Percentiles rank a stretch among this genome's conserved stretches.
Conservation (phyloP, 2,797 vertebrate species). For the Poeciliopsis paucimaculata region DNA sequence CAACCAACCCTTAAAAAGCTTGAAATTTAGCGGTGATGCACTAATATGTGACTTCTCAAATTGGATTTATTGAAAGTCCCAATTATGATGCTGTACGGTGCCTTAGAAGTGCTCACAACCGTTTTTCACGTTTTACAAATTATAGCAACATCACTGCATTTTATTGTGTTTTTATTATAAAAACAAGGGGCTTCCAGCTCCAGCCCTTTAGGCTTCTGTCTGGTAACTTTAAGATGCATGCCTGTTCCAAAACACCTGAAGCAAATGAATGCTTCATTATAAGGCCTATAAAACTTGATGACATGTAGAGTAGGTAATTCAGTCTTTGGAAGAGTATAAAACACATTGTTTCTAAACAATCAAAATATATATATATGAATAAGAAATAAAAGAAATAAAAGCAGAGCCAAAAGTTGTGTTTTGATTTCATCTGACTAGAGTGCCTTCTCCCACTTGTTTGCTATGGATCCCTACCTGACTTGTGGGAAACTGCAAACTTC, state of each 20-base stretch:
- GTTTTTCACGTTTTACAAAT: not conserved
- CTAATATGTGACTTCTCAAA: conserved; percentile 61
- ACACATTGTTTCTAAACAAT: not conserved
- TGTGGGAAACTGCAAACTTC: not conserved
- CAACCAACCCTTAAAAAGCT: conserved; percentile 71
- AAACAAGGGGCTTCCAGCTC: not conserved
- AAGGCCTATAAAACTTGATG: not conserved
- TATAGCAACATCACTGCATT: not conserved
- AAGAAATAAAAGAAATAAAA: not conserved
- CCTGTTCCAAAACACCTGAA: not conserved
- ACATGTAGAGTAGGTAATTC: not conserved
- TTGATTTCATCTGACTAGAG: not conserved
- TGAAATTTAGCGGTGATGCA: conserved; percentile 75
- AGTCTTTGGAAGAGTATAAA: not conserved
- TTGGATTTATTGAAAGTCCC: conserved; percentile 64
- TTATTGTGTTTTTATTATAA: not conserved
- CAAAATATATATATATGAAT: not conserved
- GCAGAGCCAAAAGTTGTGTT: not conserved
- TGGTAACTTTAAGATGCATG: not conserved
- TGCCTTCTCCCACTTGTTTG: not conserved
- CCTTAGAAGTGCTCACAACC: not conserved
- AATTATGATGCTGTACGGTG: conserved; percentile 16
- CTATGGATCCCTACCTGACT: not conserved
- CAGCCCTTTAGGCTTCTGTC: not conserved
- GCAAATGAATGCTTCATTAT: not conserved